Evolutionary conservation across 2,113 vertebrate genomes (phyloP), one percentile per base, ranked within the genome.

Genomic region (Corythornis cristatus): DNA sequence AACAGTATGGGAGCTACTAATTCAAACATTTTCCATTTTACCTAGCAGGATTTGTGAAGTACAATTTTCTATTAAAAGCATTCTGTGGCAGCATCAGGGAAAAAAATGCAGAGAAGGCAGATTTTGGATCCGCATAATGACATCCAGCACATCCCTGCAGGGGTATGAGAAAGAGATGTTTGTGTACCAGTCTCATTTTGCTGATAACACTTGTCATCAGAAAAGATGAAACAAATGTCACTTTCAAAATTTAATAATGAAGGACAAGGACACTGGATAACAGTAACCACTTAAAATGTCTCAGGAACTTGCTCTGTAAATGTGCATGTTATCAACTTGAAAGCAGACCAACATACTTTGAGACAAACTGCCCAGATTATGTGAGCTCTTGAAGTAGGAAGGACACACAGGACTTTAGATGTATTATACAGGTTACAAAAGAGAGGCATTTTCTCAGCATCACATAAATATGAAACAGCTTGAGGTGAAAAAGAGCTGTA

Each of bases 211-310:
- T 93, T 97, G 95, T 91, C 77, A 74, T 90, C 75, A 93, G 64
- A 89, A 93, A 93, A 90, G 83, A 89, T 90, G 94, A 93, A 96
- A 95, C 84, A 96, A 93, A 94, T 92, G 73, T 94, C 93, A 95
- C 92, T 96, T 97, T 95, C 84, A 96, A 62, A 94, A 94, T 93
- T 81, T 93, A 93, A 96, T 96, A 95, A 93, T 85, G 87, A 95
- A 79, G 93, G 94, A 93, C 93, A 96, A 97, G 91, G 91, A 83
- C 88, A 78, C 3, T 89, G 90, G 76, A 74, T 89, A 95, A 77
- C 85, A 92, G 83, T 28, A 96, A 72, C 79, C 43, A 75, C 66
- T 91, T 94, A 61, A 93, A 93, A 89, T 45, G 70, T 91, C 74
- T 90, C 77, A 57, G 58, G 53, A 88, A 80, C 77, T 77, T 92